Evolutionary conservation across 2,888 invertebrate species (phyloP).

Genomic region (Drosophila niveifrons): DNA sequence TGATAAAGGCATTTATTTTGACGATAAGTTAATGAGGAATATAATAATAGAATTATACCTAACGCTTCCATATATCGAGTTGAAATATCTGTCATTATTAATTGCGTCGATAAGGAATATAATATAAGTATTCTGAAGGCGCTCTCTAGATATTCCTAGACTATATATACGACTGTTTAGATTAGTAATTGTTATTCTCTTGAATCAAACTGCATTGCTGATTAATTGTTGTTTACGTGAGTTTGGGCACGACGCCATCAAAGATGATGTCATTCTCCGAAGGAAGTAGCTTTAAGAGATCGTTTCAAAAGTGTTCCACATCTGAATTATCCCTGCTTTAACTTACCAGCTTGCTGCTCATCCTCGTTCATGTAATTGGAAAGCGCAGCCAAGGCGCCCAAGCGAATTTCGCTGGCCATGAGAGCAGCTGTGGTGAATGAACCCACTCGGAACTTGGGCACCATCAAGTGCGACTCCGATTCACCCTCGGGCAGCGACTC

Average conservation of each 20-base stretch:
- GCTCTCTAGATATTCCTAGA: neutral
- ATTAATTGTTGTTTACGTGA: constrained; percentile 19
- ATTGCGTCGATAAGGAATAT: neutral
- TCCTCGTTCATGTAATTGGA: constrained; percentile 85
- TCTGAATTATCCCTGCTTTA: neutral
- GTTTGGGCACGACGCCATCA: constrained; percentile 1
- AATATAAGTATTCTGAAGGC: neutral
- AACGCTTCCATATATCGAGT: neutral
- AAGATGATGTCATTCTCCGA: constrained; percentile 24
- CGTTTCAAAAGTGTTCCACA: constrained; percentile 13
- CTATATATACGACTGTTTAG: constrained; percentile 3
- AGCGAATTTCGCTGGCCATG: constrained; percentile 81
- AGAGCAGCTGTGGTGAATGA: constrained; percentile 85
- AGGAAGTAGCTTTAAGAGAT: constrained; percentile 8
- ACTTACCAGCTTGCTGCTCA: constrained; percentile 83
- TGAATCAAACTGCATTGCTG: constrained; percentile 1
- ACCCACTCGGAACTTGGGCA: constrained; percentile 89
- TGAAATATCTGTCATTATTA: neutral
- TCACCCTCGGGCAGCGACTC: constrained; percentile 52
- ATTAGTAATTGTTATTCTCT: constrained; percentile 11
- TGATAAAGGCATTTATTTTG: neutral
- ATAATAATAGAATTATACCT: neutral
- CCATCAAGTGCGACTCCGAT: constrained; percentile 86
- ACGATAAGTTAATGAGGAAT: neutral
- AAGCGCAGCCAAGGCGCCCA: constrained; percentile 85